Evolutionary conservation across 2,113 vertebrate species (phyloP), one percentile per base, ranked within the genome.

Genomic region (Accipiter virgatus): DNA sequence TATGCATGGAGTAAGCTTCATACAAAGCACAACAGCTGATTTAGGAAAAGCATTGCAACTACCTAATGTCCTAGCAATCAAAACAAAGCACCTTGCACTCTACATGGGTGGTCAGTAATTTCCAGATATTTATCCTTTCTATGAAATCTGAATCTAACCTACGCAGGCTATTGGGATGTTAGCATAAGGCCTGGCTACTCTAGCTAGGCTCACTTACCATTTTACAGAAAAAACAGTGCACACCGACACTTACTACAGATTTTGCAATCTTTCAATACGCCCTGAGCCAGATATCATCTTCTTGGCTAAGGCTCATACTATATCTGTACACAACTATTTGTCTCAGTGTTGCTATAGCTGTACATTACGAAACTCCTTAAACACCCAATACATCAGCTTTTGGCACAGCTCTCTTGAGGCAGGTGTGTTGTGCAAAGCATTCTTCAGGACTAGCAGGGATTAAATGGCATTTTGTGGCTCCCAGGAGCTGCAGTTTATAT

Each of bases 331-430:
- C 53, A 80, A 73, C 16, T 48, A 62, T 53, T 87, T 72, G 70
- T 53, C 58, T 50, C 36, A 18, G 36, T 62, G 93, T 95, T 96
- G 95, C 89, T 82, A 79, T 31, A 80, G 91, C 77, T 65, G 58
- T 52, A 53, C 50, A 10, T 96, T 91, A 79, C n/a, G 66, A 95
- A 93, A 93, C 81, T 70, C 78, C 45, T 94, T 38, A 93, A 91
- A 40, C 20, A 59, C 19, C 16, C 45, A 93, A 38, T 29, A 61
- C 50, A 13, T 89, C 77, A 58, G 36, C 10, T 73, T 90, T 82
- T 94, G 97, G 86, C 91, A 80, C 58, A 22, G 83, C 22, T 82
- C 56, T 92, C 42, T 25, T 8, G 34, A 81, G 95, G 95, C 77
- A 93, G 65, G 83, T 89, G 81, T 90, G 86, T 71, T 91, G 43